phyloP scores from a whole-genome alignment of 2,797 vertebrate species.

The Phaenicophaeus curvirostris region DNA sequence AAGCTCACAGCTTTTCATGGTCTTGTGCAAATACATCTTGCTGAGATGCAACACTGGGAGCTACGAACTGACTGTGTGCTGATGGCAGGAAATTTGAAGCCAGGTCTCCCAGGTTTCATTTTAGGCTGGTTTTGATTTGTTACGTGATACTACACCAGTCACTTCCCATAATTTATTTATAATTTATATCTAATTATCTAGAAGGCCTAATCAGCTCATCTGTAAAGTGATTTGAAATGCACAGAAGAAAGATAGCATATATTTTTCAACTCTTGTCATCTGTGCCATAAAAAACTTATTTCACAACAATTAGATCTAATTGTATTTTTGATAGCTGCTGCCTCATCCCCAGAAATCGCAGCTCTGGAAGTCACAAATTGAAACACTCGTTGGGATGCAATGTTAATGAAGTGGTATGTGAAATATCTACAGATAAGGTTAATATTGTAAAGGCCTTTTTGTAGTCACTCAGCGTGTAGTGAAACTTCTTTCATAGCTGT shows the following conservation, averaged over 20 bases:
- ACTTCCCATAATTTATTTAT: constrained; percentile 42
- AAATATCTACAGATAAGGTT: constrained; percentile 7
- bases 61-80: not conserved
- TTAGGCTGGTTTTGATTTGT: constrained; percentile 16
- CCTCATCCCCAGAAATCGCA: constrained; percentile 43
- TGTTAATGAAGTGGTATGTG: constrained; percentile 14
- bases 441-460: not conserved
- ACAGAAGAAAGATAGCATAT: constrained; percentile 1
- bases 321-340: constrained; percentile 39
- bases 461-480: not conserved
- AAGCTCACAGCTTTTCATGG: not conserved
- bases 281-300: constrained; percentile 42
- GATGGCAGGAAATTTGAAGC: not conserved
- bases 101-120: not conserved
- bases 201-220: constrained; percentile 38
- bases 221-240: constrained; percentile 45
- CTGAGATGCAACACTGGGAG: not conserved
- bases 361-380: constrained; percentile 15
- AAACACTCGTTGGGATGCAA: not conserved
- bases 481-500: not conserved
- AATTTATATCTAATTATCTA: constrained; percentile 36
- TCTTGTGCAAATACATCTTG: not conserved
- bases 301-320: constrained; percentile 53
- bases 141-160: not conserved
- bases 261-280: constrained; percentile 40